Base-by-base conservation (phyloP, 1,140 invertebrate species). In the Ceratina australensis region DNA sequence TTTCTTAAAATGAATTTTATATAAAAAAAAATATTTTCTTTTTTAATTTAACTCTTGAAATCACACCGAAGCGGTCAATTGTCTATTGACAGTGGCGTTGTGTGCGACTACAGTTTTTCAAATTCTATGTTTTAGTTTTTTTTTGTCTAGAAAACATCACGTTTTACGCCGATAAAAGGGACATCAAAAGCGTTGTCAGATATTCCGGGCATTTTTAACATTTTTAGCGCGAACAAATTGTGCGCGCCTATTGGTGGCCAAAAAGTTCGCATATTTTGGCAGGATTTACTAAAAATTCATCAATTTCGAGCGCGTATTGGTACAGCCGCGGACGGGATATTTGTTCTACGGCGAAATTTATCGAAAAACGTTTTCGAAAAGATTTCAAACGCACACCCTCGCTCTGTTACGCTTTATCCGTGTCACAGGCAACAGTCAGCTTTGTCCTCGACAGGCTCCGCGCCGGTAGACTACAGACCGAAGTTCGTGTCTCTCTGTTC, bases 381-480 rank as follows among this genome's bases (percentile, higher is more conserved):
- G 42, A 22, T 24, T 26, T 16, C 20, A 18, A 12, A 66, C 26
- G 50, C 47, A 47, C 47, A 16, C 2, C 33, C 22, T n/a, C 28
- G n/a, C 50, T 49, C 5, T 24, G 63, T 13, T 18, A 65, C 63
- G 33, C 63, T 65, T 65, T 65, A 65, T 65, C 63, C 33, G 42
- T 49, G 64, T 66, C 64, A 50, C 42, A 26, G 64, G 47, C 47
- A 66, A 65, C 63, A 65, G 61, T 47, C 61, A 64, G 64, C 64
- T 66, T 66, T 50, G 64, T 66, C 47, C 20, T 22, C 33, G 42
- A 65, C 63, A 65, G 63, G 63, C 42, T 50, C 20, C 42, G 50
- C 47, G 20, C 20, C 20, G 16, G 22, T 26, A 20, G 47, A n/a
- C 33, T 42, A 66, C 22, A 47, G 24, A 66, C 42, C 64, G 64